These are phyloP conservation scores for Stigmatopora nigra DNA, from an alignment of 2,113 vertebrate species.

Conservation along the genomic window DNA sequence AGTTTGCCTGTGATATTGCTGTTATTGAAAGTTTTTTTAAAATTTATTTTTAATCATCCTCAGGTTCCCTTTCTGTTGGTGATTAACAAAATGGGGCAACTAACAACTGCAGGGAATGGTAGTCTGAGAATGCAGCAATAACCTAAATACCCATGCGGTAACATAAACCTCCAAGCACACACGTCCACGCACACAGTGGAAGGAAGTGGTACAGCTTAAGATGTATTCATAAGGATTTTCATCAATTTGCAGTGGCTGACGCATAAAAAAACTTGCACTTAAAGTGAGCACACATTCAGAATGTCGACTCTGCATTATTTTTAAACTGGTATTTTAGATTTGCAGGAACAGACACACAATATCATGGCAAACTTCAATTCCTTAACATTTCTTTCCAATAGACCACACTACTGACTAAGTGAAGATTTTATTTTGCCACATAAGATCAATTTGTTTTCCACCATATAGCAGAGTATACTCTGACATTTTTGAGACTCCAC, in stretches of 20 bases:
- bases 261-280: slow-evolving; percentile 23
- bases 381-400: slow-evolving; percentile 21
- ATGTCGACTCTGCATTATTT: slow-evolving; percentile 51
- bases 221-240: slow-evolving; percentile 34
- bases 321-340: slow-evolving; percentile 43
- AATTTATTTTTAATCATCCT: not conserved
- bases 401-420: slow-evolving; percentile 29
- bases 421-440: slow-evolving; percentile 9
- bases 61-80: not conserved
- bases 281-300: slow-evolving; percentile 42
- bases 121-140: slow-evolving; percentile 37
- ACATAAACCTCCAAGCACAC: not conserved
- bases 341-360: slow-evolving; percentile 26
- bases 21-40: no score
- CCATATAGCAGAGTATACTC: not conserved
- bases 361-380: slow-evolving; percentile 31
- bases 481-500: not conserved
- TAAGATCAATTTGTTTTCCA: slow-evolving; percentile 8
- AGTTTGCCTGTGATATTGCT: no score
- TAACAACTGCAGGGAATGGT: slow-evolving; percentile 38
- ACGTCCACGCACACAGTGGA: not conserved
- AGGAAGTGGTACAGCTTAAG: slow-evolving; percentile 23
- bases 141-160: slow-evolving; percentile 21
- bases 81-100: slow-evolving; percentile 15
- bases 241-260: slow-evolving; percentile 21